Base-by-base conservation (phyloP, 2,797 vertebrate genomes). In the Coranthus polyacanthus region DNA sequence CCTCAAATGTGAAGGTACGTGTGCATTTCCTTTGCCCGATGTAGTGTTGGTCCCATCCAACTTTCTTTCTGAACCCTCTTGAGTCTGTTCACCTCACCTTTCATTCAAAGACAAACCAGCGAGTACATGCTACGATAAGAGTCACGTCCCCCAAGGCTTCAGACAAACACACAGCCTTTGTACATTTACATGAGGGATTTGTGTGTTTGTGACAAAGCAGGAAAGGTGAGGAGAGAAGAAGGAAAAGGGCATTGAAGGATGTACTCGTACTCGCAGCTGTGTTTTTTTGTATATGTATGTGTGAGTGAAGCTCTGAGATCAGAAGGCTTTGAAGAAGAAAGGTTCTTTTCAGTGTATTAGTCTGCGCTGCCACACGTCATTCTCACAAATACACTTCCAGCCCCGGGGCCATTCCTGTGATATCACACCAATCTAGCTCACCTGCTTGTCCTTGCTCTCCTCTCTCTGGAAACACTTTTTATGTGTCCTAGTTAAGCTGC, bases 241-340 rank as follows among this genome's bases (percentile, higher is more conserved):
- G 22, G 44, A 62, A 51, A 36, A 46, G 4, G n/a, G 39, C 39
- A 55, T 1, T 76, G 70, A 67, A 44, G 57, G 61, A 72, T 51
- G 60, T 54, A 66, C 43, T 44, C 21, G 36, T 38, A 26, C 38
- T 26, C 2, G 6, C 15, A n/a, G 20, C 16, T 75, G 51, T 64
- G 43, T 57, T 41, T 57, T 41, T 36, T 36, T n/a, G 59, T 42
- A 61, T 61, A 39, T 65, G 42, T 34, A 36, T 36, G 17, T 46
- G 44, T n/a, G 24, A 24, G 39, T 26, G 34, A 52, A 17, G 32
- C 18, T 39, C 60, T 85, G 58, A 82, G 71, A 83, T 79, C 60
- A 64, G 39, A 77, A 42, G 64, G 50, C 80, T 86, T 89, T 91
- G 78, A 85, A 90, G 86, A 89, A 88, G 77, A 86, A 90, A 87